These are phyloP conservation scores for Bothrops jararaca DNA, from an alignment of 2,113 vertebrate species.

Conservation along the genomic window DNA sequence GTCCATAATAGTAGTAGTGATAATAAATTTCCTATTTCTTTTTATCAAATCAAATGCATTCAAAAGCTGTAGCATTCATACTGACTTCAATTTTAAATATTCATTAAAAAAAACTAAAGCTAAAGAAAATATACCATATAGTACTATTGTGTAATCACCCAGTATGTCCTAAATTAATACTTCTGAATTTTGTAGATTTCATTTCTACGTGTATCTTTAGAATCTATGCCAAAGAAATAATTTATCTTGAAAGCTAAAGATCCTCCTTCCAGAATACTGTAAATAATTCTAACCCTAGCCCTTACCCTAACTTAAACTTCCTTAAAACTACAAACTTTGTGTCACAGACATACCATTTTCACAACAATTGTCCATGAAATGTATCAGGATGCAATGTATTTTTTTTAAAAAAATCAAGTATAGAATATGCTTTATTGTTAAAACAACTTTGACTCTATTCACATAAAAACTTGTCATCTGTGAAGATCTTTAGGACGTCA, in stretches of 20 bases:
- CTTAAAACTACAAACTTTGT: neutral
- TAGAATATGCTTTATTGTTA: neutral
- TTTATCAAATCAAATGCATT: neutral
- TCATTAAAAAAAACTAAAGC: neutral
- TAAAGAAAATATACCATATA: neutral
- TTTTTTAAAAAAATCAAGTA: neutral
- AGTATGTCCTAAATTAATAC: neutral
- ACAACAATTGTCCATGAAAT: neutral
- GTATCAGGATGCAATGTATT: neutral
- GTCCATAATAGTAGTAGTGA: no score
- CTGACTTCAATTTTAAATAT: neutral
- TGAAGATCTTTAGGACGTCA: neutral
- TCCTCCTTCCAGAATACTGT: neutral
- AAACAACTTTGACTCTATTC: neutral
- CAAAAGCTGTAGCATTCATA: neutral
- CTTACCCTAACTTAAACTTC: neutral
- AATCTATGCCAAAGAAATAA: neutral
- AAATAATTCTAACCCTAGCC: neutral
- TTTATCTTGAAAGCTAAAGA: neutral
- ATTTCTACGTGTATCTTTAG: neutral
- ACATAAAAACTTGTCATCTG: neutral
- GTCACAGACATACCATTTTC: neutral
- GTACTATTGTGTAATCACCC: neutral
- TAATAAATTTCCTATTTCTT: neutral
- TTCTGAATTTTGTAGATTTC: neutral